These are phyloP conservation scores for Apistogramma diplotaenia DNA, from an alignment of 2,113 vertebrate genomes.

Conservation along the genomic window DNA sequence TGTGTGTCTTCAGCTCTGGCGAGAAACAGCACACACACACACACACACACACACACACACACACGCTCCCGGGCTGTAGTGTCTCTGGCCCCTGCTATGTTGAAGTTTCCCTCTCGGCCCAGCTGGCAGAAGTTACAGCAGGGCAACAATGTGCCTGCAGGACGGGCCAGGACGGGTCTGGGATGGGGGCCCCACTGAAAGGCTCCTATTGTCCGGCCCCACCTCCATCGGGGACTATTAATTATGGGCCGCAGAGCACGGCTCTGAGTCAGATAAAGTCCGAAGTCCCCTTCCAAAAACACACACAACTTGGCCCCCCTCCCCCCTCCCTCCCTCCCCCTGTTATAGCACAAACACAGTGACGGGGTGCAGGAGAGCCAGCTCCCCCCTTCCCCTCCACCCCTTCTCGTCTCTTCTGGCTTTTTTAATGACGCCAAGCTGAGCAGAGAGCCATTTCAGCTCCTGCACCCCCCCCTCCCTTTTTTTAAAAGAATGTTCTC, in stretches of 20 bases:
- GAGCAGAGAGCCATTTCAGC: constrained; percentile 44
- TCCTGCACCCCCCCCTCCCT: not conserved
- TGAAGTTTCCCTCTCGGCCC: constrained; percentile 85
- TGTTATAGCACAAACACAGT: constrained; percentile 49
- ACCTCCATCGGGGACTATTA: constrained; percentile 91
- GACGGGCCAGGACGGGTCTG: constrained; percentile 74
- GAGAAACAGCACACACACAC: constrained; percentile 44
- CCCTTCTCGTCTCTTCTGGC: constrained; percentile 21
- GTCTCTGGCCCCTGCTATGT: constrained; percentile 82
- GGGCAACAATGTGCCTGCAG: constrained; percentile 89
- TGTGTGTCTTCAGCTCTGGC: constrained; percentile 67
- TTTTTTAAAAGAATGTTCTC: not conserved
- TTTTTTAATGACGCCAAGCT: constrained; percentile 60
- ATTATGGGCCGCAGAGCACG: constrained; percentile 91
- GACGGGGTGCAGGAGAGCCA: constrained; percentile 31
- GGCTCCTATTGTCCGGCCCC: constrained; percentile 87
- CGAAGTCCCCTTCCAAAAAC: constrained; percentile 9
- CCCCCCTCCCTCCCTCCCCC: constrained; percentile 3
- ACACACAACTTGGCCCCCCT: constrained; percentile 4
- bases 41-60: not conserved
- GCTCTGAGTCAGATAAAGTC: constrained; percentile 66
- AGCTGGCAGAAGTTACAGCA: constrained; percentile 92
- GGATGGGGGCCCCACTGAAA: constrained; percentile 82
- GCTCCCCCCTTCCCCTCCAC: not conserved
- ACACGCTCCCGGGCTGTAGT: constrained; percentile 71